Evolutionary conservation across 2,113 vertebrate species (phyloP), one percentile per base, ranked within the genome.

Genomic region (Probosciger aterrimus): DNA sequence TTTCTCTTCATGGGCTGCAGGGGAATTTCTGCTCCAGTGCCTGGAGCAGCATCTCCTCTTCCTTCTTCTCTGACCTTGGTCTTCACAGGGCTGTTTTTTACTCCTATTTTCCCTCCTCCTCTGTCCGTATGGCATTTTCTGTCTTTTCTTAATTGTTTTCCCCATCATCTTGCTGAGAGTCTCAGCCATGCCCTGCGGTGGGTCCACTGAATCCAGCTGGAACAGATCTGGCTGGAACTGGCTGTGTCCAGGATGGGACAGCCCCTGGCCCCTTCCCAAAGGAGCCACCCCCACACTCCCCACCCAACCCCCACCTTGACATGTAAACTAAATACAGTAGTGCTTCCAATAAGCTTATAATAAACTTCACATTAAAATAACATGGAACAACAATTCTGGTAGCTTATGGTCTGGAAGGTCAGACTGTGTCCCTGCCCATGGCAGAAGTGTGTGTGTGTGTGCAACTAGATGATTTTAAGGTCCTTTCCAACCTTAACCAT

Each of bases 141-240:
- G 43, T n/a, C 7, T 14, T 46, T 68, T 49, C 11, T 60, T 41
- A 63, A 73, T 81, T 2, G 1, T 2, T 44, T 77, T 76, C 10
- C 16, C 22, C 23, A 22, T 1, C 1, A 10, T 8, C 27, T 80
- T 73, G 15, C 28, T 30, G 33, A 25, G 17, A 28, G 16, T 9
- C 25, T 67, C 20, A n/a, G 31, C 7, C 0, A 0, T 68, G 27
- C 10, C 25, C 24, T 59, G 20, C 0, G 0, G 17, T 18, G 39
- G 4, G 8, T 41, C 8, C 0, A 1, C 0, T 41, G 10, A 31
- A 59, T 17, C 10, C 2, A 4, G 8, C 18, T 67, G 46, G 27
- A 82, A 5, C 9, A n/a, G n/a, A 43, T 17, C 9, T 2, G 4
- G 5, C 25, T 71, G 50, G 27, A 86, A 4, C 13, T 8, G 15